These are phyloP conservation scores for Petrolisthes cinctipes DNA, from an alignment of 2,888 invertebrate species.

Conservation along the genomic window DNA sequence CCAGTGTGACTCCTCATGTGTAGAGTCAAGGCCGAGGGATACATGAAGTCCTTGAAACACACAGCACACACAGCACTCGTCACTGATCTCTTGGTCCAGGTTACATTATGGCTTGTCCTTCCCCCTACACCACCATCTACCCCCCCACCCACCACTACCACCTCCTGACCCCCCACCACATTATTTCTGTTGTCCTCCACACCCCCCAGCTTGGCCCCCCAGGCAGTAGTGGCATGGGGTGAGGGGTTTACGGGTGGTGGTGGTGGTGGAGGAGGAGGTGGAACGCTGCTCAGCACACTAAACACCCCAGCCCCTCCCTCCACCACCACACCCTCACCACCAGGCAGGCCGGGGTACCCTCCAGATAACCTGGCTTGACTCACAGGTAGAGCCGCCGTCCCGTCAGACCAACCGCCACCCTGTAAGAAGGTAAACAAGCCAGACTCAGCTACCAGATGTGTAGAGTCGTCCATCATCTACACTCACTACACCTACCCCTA, in stretches of 20 bases:
- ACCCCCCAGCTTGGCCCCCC: not conserved
- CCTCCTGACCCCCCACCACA: not conserved
- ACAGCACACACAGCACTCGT: constrained; percentile 39
- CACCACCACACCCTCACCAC: not conserved
- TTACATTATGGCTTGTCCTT: not conserved
- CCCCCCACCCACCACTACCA: not conserved
- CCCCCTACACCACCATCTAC: not conserved
- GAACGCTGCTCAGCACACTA: constrained; percentile 27
- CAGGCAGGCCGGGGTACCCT: constrained; percentile 40
- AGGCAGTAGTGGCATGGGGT: not conserved
- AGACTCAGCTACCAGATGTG: constrained; percentile 46
- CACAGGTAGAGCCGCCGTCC: constrained; percentile 44
- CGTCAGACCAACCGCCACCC: constrained; percentile 50
- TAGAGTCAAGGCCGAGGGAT: constrained; percentile 48
- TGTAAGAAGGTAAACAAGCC: constrained; percentile 59
- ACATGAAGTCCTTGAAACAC: constrained; percentile 56
- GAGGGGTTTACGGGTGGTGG: not conserved
- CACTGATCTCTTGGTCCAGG: constrained; percentile 21
- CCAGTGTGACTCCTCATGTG: constrained; percentile 98
- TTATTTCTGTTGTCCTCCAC: not conserved
- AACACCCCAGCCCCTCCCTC: constrained; percentile 43
- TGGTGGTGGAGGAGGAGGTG: not conserved
- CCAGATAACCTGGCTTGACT: constrained; percentile 36
- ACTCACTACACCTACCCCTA: not conserved
- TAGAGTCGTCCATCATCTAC: not conserved